phyloP scores from a whole-genome alignment of 2,797 vertebrate genomes.

The Harpagifer antarcticus region DNA sequence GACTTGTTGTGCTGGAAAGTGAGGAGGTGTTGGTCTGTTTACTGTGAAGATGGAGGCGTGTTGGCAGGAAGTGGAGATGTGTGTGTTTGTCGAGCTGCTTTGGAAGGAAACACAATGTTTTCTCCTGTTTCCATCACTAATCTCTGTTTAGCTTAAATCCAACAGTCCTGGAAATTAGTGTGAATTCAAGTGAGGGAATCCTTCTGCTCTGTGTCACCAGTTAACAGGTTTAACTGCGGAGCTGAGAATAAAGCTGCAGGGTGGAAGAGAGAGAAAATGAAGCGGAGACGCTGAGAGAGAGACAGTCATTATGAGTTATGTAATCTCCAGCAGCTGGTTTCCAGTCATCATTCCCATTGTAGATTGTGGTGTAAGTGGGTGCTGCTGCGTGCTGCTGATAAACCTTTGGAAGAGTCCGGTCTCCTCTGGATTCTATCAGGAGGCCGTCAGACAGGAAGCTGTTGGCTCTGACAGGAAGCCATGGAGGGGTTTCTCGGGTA shows the following conservation, averaged over 20 bases:
- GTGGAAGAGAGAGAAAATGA: neutral
- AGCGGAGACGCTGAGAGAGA: constrained; percentile 15
- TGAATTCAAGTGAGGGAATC: constrained; percentile 35
- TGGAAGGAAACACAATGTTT: constrained; percentile 22
- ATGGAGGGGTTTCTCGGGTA: constrained; percentile 20
- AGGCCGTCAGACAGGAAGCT: constrained; percentile 61
- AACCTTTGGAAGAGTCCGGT: constrained; percentile 70
- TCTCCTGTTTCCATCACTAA: constrained; percentile 45
- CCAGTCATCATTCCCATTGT: constrained; percentile 63
- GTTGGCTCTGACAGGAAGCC: constrained; percentile 34
- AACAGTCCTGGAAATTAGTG: constrained; percentile 30
- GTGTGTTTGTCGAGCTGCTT: constrained; percentile 35
- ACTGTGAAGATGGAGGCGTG: neutral
- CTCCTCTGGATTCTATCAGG: constrained; percentile 74
- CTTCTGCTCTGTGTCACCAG: constrained; percentile 37
- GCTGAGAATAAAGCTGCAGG: constrained; percentile 43
- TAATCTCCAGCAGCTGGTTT: constrained; percentile 61
- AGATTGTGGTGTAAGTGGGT: constrained; percentile 62
- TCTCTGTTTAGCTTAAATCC: constrained; percentile 27
- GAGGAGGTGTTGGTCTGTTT: neutral
- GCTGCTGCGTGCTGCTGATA: constrained; percentile 76
- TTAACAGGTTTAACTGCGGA: constrained; percentile 54
- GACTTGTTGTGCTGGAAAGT: neutral
- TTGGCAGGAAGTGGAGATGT: constrained; percentile 15
- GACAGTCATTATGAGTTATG: constrained; percentile 56